Conservation (phyloP, 2,797 vertebrate genomes). For the Onychomys leucogaster region DNA sequence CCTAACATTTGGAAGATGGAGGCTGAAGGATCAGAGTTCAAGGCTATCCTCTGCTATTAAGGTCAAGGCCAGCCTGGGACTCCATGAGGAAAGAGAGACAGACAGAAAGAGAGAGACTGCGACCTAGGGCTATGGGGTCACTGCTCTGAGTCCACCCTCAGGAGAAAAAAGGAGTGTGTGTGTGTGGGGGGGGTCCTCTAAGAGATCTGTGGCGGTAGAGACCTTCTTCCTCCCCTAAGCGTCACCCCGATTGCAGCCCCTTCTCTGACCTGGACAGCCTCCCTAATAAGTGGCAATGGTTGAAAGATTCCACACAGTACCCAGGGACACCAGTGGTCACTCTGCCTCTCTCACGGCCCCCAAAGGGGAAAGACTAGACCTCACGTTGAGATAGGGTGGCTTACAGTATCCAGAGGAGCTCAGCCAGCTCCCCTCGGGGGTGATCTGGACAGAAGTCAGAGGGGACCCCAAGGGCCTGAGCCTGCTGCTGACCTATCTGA, state of each 20-base stretch:
- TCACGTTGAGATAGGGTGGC: neutral
- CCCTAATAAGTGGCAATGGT: neutral
- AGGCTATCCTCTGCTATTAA: neutral
- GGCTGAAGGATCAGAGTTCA: neutral
- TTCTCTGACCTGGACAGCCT: neutral
- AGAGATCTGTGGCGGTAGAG: neutral
- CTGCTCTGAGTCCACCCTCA: neutral
- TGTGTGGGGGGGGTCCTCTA: neutral
- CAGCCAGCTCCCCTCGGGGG: neutral
- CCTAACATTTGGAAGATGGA: neutral
- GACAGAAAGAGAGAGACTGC: neutral
- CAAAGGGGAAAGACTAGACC: neutral
- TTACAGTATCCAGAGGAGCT: neutral
- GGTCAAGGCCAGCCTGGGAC: neutral
- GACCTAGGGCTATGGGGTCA: too few relatives aligned
- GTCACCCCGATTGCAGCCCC: neutral
- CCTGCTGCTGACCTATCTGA: neutral
- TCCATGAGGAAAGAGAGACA: neutral
- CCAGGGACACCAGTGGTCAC: neutral
- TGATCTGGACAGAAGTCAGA: neutral
- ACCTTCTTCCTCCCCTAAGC: neutral
- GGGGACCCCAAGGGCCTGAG: neutral
- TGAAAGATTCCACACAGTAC: rapidly evolving
- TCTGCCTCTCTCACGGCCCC: neutral
- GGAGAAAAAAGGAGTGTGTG: too few relatives aligned